Percentiles rank a stretch among this genome's conserved stretches.
phyloP scores from a whole-genome alignment of 2,888 invertebrate species.

The Lepidonotus clava region DNA sequence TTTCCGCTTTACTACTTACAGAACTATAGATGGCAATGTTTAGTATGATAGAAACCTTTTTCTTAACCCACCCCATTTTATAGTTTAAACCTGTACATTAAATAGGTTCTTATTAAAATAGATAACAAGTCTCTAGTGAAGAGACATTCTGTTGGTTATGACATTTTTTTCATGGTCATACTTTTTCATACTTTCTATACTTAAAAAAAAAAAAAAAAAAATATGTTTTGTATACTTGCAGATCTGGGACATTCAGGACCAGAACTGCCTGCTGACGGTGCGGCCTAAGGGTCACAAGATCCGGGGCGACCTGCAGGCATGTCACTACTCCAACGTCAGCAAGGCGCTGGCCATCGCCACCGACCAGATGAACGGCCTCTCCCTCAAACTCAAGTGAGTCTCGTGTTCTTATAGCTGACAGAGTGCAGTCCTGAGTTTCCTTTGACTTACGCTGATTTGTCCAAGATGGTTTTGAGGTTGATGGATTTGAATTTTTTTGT shows the following conservation, averaged over 20 bases:
- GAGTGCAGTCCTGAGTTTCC: no score
- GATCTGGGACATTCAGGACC: conserved; percentile 81
- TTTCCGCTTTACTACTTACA: no score
- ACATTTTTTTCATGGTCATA: background rate
- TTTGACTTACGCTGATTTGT: background rate
- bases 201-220: no score
- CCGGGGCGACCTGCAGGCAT: conserved; percentile 80
- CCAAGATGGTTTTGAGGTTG: background rate
- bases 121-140: background rate
- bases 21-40: no score
- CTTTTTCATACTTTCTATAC: background rate
- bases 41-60: no score
- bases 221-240: no score
- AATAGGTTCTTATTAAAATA: background rate
- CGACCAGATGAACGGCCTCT: conserved; percentile 79
- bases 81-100: no score
- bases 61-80: no score
- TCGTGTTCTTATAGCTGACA: no score
- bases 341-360: conserved; percentile 79
- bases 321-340: conserved; percentile 77
- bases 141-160: background rate
- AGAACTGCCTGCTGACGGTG: conserved; percentile 79
- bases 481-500: no score
- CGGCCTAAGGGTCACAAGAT: conserved; percentile 80
- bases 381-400: conserved; percentile 77